phyloP scores from a whole-genome alignment of 1,140 invertebrate species.

The Ditylenchus dipsaci region DNA sequence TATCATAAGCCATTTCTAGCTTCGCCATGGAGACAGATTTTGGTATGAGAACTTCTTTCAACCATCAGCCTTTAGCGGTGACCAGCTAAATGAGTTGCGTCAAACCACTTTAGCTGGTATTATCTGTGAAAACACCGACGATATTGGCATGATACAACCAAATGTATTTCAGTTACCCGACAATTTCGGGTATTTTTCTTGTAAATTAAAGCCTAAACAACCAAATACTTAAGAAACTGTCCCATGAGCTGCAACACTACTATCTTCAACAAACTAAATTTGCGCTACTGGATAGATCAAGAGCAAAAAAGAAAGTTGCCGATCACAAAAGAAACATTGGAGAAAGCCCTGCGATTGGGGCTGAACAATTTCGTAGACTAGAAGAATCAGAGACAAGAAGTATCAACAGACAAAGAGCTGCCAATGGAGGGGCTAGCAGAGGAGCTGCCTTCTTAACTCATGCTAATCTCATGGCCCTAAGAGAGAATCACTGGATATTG shows the following conservation, averaged over 20 bases:
- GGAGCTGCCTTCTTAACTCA: conserved; percentile 45
- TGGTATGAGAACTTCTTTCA: conserved; percentile 58
- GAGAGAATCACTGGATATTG: conserved; percentile 52
- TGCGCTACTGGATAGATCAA: conserved; percentile 47
- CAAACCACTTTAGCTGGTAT: conserved; percentile 69
- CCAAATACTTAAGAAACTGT: conserved; percentile 43
- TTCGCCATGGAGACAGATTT: conserved; percentile 53
- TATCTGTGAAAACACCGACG: conserved; percentile 74
- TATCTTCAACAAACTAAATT: conserved; percentile 32
- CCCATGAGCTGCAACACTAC: conserved; percentile 53
- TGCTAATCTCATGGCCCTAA: conserved; percentile 54
- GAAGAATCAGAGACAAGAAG: conserved; percentile 46
- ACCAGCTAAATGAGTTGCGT: conserved; percentile 70
- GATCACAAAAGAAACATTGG: conserved; percentile 52
- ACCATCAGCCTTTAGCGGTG: conserved; percentile 67
- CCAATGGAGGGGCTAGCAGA: conserved; percentile 9
- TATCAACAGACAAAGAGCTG: conserved; percentile 25
- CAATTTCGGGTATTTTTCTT: conserved; percentile 43
- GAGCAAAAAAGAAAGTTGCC: conserved; percentile 45
- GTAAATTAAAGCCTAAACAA: background rate
- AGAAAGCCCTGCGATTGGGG: conserved; percentile 51
- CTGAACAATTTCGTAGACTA: conserved; percentile 47
- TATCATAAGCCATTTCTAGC: too few relatives aligned
- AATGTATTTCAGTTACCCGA: conserved; percentile 61
- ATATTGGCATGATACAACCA: conserved; percentile 59